Base-by-base conservation (phyloP, 1,140 invertebrate genomes). In the Drosophila kikkawai region DNA sequence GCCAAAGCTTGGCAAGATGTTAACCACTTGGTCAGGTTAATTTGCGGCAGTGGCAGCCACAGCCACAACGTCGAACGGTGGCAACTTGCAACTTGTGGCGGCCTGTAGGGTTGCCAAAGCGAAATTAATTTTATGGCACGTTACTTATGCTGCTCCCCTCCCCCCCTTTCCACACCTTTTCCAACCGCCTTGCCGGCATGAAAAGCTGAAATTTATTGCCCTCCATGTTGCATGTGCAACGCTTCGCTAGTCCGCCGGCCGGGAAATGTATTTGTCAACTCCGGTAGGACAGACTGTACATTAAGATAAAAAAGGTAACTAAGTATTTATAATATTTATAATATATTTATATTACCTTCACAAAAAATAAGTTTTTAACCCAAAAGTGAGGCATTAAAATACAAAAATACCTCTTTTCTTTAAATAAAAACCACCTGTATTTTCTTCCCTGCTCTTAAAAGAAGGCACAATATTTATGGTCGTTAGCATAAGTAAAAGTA, bases 231-330 rank as follows among this genome's bases (percentile, higher is more conserved):
- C 75, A 73, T 50, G 69, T 32, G 44, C 69, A 61, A 66, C 51
- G 65, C 71, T 77, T 77, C 74, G 79, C 74, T 75, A 80, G 79
- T 13, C 51, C 59, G 73, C 51, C 64, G 73, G 66, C 34, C 48
- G 53, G 67, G 48, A 56, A 82, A 39, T 80, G 64, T 80, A 76
- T 87, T 87, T 87, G 83, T 87, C 83, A 87, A 88, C 84, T 34
- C 69, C 58, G 17, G 48, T 26, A 71, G 50, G 55, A 50, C 41
- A 15, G 44, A 29, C 53, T 32, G 36, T 48, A 34, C 58, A 50
- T 1, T 3, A 12, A 26, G 13, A 39, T 26, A 6, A 26, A 26
- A 26, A 26, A 26, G 26, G 26, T 26, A 26, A 26, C 4, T 6
- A 26, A 26, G 26, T 26, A 26, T 26, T 22, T 22, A 22, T 22